These are phyloP conservation scores for Cheumatopsyche charites DNA, from an alignment of 1,140 invertebrate species.

Conservation along the genomic window DNA sequence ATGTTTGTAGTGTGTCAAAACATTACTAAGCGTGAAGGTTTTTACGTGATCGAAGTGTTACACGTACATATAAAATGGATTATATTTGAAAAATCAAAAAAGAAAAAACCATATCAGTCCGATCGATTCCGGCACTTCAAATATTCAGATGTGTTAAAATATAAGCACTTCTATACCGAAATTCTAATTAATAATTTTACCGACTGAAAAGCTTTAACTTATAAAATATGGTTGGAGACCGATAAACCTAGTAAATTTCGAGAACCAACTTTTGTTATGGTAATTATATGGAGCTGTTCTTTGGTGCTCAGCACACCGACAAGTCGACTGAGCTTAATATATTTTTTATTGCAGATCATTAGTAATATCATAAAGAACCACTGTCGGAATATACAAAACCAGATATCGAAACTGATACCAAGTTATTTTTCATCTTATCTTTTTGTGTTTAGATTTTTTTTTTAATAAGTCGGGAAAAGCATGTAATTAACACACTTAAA, in stretches of 20 bases:
- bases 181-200: conserved; percentile 3
- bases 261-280: conserved; percentile 20
- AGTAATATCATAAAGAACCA: conserved; percentile 16
- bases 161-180: not conserved
- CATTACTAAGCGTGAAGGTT: conserved; percentile 18
- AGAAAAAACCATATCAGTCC: conserved; percentile 3
- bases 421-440: no score
- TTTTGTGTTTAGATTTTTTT: no score
- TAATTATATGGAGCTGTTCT: conserved; percentile 19
- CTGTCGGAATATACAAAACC: not conserved
- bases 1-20: conserved; percentile 26
- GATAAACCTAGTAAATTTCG: not conserved
- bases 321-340: not conserved
- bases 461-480: no score
- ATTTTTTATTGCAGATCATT: not conserved
- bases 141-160: not conserved
- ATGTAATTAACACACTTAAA: no score
- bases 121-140: not conserved
- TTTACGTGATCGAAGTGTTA: conserved; percentile 21
- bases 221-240: no score
- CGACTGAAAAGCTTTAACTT: not conserved
- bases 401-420: no score
- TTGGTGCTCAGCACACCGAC: not conserved
- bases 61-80: conserved; percentile 11
- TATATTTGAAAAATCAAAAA: conserved; percentile 2